Base-by-base conservation (phyloP, 2,797 vertebrate genomes). In the Typhlichthys eigenmanni region DNA sequence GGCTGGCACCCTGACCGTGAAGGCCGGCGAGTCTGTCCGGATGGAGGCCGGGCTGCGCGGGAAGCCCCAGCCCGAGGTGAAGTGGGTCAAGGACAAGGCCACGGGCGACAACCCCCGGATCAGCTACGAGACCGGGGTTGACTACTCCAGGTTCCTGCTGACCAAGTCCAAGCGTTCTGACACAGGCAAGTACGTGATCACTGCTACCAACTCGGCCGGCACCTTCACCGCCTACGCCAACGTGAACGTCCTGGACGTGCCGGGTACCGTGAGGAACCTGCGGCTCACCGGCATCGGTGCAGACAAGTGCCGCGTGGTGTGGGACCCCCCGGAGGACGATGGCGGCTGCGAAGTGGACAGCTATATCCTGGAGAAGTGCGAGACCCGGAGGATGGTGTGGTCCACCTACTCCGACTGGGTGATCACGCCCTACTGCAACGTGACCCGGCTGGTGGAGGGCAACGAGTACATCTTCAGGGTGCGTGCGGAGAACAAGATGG, bases 391-490 rank as follows among this genome's bases (percentile, higher is more conserved):
- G 83, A 99, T 99, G 98, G 94, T 99, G 72, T 99, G 98, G 98
- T 98, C 98, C 69, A 98, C 95, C 2, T 98, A 94, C 74, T 97
- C 96, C 13, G 90, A 92, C n/a, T 92, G 93, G 54, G 90, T 99
- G 53, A 87, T 98, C 67, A 95, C 92, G 13, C 94, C 90, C 0
- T 90, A 92, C 76, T 91, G 94, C 76, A 96, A 96, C 11, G 92
- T 99, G 54, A 95, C 87, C 61, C 96, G 94, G 62, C 94, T 99
- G 63, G 95, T 99, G 77, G 96, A 99, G 90, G 90, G 94, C 67
- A 99, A 99, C 70, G 98, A 99, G 88, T 99, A 99, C 66, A 95
- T 99, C 80, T 99, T 99, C 80, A 95, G 97, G 89, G 92, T 99
- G 12, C 95, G 96, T 79, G 96, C 97, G 65, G 98, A 99, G 85